phyloP scores from a whole-genome alignment of 2,797 vertebrate species.

The Petrocephalus sullivani region DNA sequence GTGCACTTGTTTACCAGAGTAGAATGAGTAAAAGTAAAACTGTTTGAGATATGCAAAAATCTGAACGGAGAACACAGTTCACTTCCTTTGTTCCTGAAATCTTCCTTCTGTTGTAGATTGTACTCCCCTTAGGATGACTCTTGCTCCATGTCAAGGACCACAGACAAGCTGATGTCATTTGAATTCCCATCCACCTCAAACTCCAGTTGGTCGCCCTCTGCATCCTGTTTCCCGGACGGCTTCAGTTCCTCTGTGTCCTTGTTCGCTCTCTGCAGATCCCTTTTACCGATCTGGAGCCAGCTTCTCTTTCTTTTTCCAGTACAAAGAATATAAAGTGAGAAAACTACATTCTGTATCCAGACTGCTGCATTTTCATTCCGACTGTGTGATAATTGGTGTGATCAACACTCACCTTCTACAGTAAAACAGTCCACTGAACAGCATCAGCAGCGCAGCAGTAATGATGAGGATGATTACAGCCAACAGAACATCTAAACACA shows the following conservation, averaged over 20 bases:
- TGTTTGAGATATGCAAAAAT: background rate
- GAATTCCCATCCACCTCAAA: constrained; percentile 2
- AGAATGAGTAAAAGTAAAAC: background rate
- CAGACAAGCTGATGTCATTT: constrained; percentile 7
- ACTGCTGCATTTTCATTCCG: background rate
- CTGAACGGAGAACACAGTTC: background rate
- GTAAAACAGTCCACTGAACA: background rate
- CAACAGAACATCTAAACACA: background rate
- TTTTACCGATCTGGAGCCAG: background rate
- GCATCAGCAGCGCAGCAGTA: background rate
- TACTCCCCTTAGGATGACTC: background rate
- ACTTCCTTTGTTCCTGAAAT: background rate
- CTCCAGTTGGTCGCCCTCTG: background rate
- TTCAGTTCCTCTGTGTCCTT: background rate
- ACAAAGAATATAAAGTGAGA: background rate
- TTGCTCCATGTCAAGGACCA: background rate
- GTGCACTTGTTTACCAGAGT: background rate
- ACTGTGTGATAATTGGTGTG: background rate
- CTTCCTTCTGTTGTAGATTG: background rate
- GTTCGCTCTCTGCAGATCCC: background rate
- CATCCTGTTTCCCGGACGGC: constrained; percentile 4
- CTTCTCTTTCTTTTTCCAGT: background rate
- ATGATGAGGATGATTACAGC: background rate
- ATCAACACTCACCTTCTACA: background rate
- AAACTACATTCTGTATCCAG: background rate